phyloP scores from a whole-genome alignment of 2,888 invertebrate genomes.

The Stenotaenia linearis region DNA sequence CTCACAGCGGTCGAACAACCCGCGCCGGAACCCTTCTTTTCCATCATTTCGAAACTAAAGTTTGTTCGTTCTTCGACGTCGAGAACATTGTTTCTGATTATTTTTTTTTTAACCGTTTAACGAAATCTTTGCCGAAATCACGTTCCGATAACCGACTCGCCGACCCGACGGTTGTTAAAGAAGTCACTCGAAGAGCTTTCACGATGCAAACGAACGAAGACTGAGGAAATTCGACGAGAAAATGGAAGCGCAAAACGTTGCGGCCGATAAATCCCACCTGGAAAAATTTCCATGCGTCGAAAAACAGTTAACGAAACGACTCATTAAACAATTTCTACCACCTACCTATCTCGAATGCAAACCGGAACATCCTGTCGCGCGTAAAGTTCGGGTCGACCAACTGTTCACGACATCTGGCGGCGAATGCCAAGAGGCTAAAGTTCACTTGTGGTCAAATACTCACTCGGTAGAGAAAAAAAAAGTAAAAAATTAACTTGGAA shows the following conservation, averaged over 20 bases:
- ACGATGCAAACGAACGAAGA: not conserved
- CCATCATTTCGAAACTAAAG: not conserved
- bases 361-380: not conserved
- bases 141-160: not conserved
- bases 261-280: not conserved
- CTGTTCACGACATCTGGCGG: not conserved
- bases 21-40: not conserved
- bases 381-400: not conserved
- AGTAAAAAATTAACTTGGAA: not conserved
- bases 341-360: not conserved
- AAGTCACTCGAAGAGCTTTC: not conserved
- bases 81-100: not conserved
- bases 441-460: not conserved
- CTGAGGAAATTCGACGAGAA: not conserved
- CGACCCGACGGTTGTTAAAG: not conserved
- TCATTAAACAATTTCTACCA: not conserved
- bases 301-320: not conserved
- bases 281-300: not conserved
- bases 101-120: not conserved
- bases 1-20: not conserved
- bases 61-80: too few relatives aligned
- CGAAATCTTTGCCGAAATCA: not conserved
- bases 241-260: not conserved
- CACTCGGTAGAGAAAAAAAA: not conserved
- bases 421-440: not conserved